These are phyloP conservation scores for Ptilodon capucinus DNA, from an alignment of 2,888 invertebrate species.

Conservation along the genomic window DNA sequence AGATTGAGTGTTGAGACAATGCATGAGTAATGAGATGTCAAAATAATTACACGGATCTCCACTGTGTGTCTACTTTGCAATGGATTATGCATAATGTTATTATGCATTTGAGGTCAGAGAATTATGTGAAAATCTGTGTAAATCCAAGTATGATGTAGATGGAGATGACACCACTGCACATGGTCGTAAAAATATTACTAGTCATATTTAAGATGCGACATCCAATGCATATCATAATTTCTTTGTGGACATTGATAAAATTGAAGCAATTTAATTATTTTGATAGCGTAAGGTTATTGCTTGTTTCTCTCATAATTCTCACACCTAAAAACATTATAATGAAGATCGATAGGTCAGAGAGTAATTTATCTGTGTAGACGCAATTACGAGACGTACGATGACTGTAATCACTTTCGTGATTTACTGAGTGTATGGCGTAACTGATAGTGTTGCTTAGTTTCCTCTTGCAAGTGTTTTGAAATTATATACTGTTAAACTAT, in stretches of 20 bases:
- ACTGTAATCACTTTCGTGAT: slow-evolving; percentile 26
- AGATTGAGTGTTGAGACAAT: not conserved
- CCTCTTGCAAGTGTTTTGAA: not conserved
- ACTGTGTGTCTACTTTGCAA: not conserved
- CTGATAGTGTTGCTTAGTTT: slow-evolving; percentile 15
- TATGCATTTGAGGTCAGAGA: too few relatives aligned
- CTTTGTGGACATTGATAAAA: too few relatives aligned
- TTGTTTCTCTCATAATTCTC: not conserved
- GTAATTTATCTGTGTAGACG: slow-evolving; percentile 18
- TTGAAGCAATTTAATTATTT: not conserved
- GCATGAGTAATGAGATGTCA: not conserved
- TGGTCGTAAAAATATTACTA: too few relatives aligned
- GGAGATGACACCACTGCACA: too few relatives aligned
- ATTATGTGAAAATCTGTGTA: too few relatives aligned
- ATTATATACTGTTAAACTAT: too few relatives aligned
- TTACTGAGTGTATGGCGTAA: slow-evolving; percentile 18
- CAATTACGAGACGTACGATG: slow-evolving; percentile 25
- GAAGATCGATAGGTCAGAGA: not conserved
- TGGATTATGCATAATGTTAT: too few relatives aligned
- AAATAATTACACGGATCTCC: too few relatives aligned
- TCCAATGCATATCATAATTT: too few relatives aligned
- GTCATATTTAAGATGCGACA: too few relatives aligned
- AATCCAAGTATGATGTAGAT: too few relatives aligned
- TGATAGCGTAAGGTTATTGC: not conserved
- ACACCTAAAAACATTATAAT: not conserved